These are phyloP conservation scores for Xiphorhynchus erythropygius DNA, from an alignment of 2,797 vertebrate species.

Conservation along the genomic window DNA sequence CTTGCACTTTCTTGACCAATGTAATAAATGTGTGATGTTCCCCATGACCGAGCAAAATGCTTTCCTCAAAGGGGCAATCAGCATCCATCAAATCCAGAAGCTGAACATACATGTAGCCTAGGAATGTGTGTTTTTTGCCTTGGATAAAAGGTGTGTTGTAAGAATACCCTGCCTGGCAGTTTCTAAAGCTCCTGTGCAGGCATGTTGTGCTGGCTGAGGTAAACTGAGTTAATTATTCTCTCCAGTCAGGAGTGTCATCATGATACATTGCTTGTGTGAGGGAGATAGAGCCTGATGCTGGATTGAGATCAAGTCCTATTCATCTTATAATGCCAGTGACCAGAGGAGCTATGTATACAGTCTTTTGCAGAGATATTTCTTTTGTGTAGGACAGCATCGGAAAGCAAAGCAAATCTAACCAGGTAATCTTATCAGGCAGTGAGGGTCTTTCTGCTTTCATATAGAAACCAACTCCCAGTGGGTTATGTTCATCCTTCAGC, in stretches of 20 bases:
- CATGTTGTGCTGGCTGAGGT: neutral
- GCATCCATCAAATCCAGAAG: neutral
- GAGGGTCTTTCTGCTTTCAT: neutral
- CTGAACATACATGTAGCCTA: neutral
- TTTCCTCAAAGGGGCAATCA: neutral
- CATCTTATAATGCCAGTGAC: neutral
- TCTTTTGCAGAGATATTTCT: neutral
- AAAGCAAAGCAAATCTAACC: neutral
- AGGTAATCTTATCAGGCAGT: neutral
- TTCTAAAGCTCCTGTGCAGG: neutral
- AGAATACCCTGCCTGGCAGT: fast-evolving
- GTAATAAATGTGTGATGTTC: neutral
- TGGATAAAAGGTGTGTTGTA: neutral
- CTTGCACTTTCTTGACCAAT: neutral
- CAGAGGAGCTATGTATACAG: neutral
- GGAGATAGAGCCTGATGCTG: neutral
- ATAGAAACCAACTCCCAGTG: neutral
- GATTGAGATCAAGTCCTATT: neutral
- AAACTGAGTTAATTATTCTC: neutral
- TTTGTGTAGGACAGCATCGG: neutral
- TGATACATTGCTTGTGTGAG: neutral
- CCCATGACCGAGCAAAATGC: neutral
- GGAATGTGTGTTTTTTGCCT: neutral
- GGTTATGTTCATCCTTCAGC: neutral
- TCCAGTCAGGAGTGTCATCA: neutral